These are phyloP conservation scores for Lagenorhynchus albirostris DNA, from an alignment of 2,113 vertebrate species.

Conservation along the genomic window DNA sequence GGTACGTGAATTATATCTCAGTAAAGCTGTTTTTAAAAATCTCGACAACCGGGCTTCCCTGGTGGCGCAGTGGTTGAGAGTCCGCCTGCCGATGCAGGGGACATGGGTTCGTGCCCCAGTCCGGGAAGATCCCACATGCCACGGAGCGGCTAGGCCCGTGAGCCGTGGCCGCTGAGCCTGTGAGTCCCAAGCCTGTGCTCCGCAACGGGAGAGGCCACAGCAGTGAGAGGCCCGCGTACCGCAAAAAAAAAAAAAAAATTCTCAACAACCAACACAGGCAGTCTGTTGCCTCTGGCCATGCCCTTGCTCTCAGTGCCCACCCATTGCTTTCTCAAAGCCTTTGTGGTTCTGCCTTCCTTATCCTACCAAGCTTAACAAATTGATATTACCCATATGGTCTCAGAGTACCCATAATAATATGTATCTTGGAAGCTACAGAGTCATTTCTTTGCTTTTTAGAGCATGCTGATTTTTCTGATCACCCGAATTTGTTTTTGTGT, in stretches of 20 bases:
- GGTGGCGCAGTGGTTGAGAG: too few relatives aligned
- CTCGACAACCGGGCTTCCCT: background rate
- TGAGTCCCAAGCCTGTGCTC: too few relatives aligned
- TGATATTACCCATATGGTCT: background rate
- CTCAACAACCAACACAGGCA: background rate
- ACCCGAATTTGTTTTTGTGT: constrained; percentile 38
- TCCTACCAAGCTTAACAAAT: background rate
- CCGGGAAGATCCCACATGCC: too few relatives aligned
- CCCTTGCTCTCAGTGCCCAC: background rate
- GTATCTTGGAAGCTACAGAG: background rate
- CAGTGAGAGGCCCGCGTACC: too few relatives aligned
- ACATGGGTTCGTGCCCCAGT: too few relatives aligned
- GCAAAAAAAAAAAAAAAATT: background rate
- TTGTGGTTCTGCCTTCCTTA: background rate
- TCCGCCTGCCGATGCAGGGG: too few relatives aligned
- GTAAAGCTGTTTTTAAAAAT: background rate
- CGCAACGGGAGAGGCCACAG: too few relatives aligned
- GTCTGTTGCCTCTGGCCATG: too few relatives aligned
- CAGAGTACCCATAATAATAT: background rate
- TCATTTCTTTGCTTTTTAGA: background rate
- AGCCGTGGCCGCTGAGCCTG: too few relatives aligned
- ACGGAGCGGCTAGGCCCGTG: too few relatives aligned
- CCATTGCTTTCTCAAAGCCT: background rate
- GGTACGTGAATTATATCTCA: background rate
- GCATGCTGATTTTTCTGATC: constrained; percentile 16